Percentiles rank a stretch among this genome's conserved stretches.
phyloP scores from a whole-genome alignment of 2,113 vertebrate species.

The Myiagra hebetior region DNA sequence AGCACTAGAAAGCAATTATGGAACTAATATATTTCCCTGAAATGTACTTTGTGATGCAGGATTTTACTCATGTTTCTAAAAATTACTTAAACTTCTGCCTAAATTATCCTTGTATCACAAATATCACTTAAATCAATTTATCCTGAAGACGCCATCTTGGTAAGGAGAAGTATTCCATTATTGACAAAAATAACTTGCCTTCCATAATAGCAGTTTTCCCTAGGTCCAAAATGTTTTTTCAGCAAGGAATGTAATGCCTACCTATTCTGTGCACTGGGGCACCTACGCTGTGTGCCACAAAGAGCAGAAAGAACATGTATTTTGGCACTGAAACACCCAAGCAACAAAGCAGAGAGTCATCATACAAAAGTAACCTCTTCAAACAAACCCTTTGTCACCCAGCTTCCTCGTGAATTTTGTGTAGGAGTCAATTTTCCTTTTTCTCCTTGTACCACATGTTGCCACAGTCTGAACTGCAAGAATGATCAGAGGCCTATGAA shows the following conservation, averaged over 20 bases:
- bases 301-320: background rate
- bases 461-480: background rate
- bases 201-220: background rate
- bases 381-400: background rate
- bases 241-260: background rate
- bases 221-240: background rate
- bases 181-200: background rate
- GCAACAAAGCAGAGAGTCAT: background rate
- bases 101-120: background rate
- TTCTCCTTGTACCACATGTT: background rate
- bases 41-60: background rate
- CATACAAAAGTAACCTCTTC: background rate
- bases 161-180: background rate
- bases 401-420: background rate
- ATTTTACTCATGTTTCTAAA: constrained; percentile 37
- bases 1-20: constrained; percentile 1
- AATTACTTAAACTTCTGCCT: constrained; percentile 1
- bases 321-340: background rate
- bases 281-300: background rate
- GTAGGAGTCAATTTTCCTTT: background rate
- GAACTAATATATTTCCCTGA: background rate
- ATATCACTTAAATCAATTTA: background rate
- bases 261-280: background rate
- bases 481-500: constrained; percentile 30
- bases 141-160: background rate